Conservation (phyloP, 2,888 invertebrate species). For the Andrena haemorrhoa region DNA sequence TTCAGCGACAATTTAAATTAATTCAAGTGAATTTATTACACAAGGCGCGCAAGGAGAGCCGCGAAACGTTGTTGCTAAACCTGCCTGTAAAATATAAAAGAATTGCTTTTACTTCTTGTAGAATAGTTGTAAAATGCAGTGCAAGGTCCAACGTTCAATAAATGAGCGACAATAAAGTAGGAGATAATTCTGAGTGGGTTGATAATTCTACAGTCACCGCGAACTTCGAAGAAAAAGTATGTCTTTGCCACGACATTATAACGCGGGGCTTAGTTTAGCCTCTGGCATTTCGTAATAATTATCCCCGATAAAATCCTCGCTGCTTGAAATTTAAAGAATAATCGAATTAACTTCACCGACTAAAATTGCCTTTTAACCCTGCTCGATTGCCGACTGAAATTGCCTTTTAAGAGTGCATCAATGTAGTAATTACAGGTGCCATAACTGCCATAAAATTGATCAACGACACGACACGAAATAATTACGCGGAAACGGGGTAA, state of each 20-base stretch:
- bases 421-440: not conserved
- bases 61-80: not conserved
- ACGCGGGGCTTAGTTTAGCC: not conserved
- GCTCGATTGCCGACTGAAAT: constrained; percentile 7
- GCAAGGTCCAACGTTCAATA: not conserved
- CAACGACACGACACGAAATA: not conserved
- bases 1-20: not conserved
- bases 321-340: not conserved
- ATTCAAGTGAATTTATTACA: no score
- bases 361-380: constrained; percentile 7
- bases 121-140: not conserved
- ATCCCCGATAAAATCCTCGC: not conserved
- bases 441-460: not conserved
- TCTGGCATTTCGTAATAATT: constrained; percentile 2
- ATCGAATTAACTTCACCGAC: not conserved
- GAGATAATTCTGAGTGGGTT: not conserved
- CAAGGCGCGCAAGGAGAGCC: no score
- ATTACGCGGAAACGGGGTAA: not conserved
- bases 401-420: constrained; percentile 12
- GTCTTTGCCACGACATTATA: not conserved
- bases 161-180: not conserved
- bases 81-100: not conserved
- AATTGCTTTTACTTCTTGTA: not conserved
- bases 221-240: not conserved
- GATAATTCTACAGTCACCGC: not conserved